A percentile compares a stretch with the other conserved stretches of the same genome.
phyloP scores from a whole-genome alignment of 2,797 vertebrate species.

The Sebastiscus tertius region DNA sequence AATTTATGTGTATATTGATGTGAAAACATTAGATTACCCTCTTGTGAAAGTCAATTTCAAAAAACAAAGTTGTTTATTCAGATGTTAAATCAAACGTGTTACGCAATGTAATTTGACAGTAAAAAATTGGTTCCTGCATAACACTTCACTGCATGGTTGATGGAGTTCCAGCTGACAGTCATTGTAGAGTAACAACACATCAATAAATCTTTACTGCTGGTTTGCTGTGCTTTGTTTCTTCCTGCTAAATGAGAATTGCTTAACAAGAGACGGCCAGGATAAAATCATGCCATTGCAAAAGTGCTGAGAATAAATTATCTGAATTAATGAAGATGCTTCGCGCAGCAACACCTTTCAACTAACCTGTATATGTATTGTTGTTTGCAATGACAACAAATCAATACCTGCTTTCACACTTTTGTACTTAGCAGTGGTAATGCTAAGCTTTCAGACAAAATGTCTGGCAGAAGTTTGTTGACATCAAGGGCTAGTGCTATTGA shows the following conservation, averaged over 20 bases:
- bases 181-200: constrained; percentile 22
- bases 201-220: constrained; percentile 35
- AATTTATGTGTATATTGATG: neutral
- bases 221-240: constrained; percentile 48
- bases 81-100: constrained; percentile 10
- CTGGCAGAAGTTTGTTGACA: constrained; percentile 32
- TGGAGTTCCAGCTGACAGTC: constrained; percentile 26
- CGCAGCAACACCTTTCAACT: neutral
- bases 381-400: constrained; percentile 21
- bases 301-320: constrained; percentile 20
- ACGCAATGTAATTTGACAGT: constrained; percentile 3
- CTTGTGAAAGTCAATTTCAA: constrained; percentile 10
- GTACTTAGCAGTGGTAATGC: constrained; percentile 12
- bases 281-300: constrained; percentile 40
- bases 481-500: constrained; percentile 26
- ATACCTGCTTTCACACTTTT: constrained; percentile 15
- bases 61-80: constrained; percentile 21
- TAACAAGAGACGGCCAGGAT: neutral
- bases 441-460: constrained; percentile 8
- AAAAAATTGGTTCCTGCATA: constrained; percentile 34
- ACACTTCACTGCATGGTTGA: constrained; percentile 37
- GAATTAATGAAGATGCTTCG: neutral
- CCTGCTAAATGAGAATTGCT: constrained; percentile 10
- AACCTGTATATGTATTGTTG: constrained; percentile 12
- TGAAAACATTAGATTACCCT: constrained; percentile 7